phyloP scores from a whole-genome alignment of 2,888 invertebrate genomes.

The Scaptomyza caliginosa region DNA sequence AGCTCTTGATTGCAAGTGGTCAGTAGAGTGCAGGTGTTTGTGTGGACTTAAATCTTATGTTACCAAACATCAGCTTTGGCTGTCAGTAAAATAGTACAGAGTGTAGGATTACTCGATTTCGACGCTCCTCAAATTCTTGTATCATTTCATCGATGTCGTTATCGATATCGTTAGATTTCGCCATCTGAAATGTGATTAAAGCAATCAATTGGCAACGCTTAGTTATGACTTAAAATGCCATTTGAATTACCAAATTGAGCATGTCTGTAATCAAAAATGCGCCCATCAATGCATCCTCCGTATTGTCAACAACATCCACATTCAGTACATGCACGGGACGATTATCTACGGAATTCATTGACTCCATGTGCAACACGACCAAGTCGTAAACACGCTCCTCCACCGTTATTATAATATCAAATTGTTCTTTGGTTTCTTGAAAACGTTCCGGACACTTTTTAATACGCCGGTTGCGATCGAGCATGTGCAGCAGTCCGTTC shows the following conservation, averaged over 20 bases:
- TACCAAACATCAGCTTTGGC: slow-evolving; percentile 45
- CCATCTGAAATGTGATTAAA: slow-evolving; percentile 40
- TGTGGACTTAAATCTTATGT: slow-evolving; percentile 29
- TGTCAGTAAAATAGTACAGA: slow-evolving; percentile 74
- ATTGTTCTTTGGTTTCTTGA: slow-evolving; percentile 93
- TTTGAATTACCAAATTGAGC: slow-evolving; percentile 90
- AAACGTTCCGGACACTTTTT: slow-evolving; percentile 97
- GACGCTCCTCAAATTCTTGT: slow-evolving; percentile 70
- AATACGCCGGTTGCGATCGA: slow-evolving; percentile 98
- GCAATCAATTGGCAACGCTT: neutral
- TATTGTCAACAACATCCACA: slow-evolving; percentile 99
- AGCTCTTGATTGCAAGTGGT: slow-evolving; percentile 18
- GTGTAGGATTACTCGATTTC: slow-evolving; percentile 66
- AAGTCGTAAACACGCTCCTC: slow-evolving; percentile 99
- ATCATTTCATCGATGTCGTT: slow-evolving; percentile 72
- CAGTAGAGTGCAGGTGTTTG: slow-evolving; percentile 51
- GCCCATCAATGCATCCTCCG: slow-evolving; percentile 99
- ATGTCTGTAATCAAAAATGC: slow-evolving; percentile 99
- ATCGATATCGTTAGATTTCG: slow-evolving; percentile 66
- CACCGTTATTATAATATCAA: slow-evolving; percentile 98
- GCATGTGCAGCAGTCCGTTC: slow-evolving; percentile 98
- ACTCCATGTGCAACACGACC: slow-evolving; percentile 96
- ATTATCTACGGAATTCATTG: slow-evolving; percentile 90
- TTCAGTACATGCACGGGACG: slow-evolving; percentile 98
- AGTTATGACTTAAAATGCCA: neutral